phyloP scores from a whole-genome alignment of 2,797 vertebrate species.

The Acipenser transmontanus region DNA sequence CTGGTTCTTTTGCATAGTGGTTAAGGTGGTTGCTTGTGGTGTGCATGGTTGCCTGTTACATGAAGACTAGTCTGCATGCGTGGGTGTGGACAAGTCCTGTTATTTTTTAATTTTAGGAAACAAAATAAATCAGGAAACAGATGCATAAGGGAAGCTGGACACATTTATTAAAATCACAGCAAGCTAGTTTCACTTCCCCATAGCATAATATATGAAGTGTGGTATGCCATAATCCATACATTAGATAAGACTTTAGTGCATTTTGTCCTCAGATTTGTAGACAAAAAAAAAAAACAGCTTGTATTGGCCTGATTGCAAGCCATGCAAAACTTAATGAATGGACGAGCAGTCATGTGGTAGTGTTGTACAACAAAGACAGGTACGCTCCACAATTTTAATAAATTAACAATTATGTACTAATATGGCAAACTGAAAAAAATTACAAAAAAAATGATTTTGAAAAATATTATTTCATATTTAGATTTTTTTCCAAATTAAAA shows the following conservation, averaged over 20 bases:
- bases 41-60: too few species aligned
- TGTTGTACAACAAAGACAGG: slow-evolving; percentile 18
- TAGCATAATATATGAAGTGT: slow-evolving; percentile 6
- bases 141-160: too few species aligned
- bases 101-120: too few species aligned
- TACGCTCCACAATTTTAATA: slow-evolving; percentile 22
- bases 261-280: slow-evolving; percentile 10
- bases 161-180: too few species aligned
- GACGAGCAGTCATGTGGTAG: not conserved
- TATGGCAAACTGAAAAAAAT: slow-evolving; percentile 18
- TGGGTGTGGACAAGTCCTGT: too few species aligned
- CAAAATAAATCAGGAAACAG: too few species aligned
- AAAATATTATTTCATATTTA: slow-evolving; percentile 21
- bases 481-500: not conserved
- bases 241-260: slow-evolving; percentile 6
- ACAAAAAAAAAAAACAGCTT: slow-evolving; percentile 13
- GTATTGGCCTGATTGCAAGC: slow-evolving; percentile 8
- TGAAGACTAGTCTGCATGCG: too few species aligned
- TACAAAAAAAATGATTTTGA: slow-evolving; percentile 17
- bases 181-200: slow-evolving; percentile 15
- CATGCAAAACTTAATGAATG: slow-evolving; percentile 20
- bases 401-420: slow-evolving; percentile 24
- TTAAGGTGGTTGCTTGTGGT: too few species aligned
- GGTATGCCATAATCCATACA: slow-evolving; percentile 13
- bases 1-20: too few species aligned